phyloP scores from a whole-genome alignment of 2,113 vertebrate species.

The Eolophus roseicapilla region DNA sequence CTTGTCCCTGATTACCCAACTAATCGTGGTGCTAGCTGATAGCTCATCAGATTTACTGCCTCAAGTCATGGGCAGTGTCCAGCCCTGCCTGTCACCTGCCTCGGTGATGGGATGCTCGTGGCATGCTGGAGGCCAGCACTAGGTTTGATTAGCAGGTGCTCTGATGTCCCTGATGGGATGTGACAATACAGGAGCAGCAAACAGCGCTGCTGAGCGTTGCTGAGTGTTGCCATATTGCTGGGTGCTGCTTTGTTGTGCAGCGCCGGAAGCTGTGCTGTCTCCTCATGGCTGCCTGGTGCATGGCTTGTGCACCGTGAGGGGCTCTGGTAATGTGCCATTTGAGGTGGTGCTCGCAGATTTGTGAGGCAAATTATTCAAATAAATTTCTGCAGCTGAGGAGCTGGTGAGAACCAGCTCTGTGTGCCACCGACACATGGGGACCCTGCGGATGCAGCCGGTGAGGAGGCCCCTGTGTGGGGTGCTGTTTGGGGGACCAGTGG shows the following conservation, averaged over 20 bases:
- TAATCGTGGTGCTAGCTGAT: background rate
- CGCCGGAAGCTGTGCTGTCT: fast-evolving
- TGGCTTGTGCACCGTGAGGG: fast-evolving
- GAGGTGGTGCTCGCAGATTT: background rate
- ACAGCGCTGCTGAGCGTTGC: fast-evolving
- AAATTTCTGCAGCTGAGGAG: background rate
- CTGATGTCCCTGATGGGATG: fast-evolving
- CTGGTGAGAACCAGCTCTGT: background rate
- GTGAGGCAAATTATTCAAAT: constrained; percentile 2
- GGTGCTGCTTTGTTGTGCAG: fast-evolving
- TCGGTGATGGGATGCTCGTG: fast-evolving
- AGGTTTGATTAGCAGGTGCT: background rate
- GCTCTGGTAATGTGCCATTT: fast-evolving
- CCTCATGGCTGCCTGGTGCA: fast-evolving
- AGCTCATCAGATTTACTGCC: background rate
- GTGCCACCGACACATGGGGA: fast-evolving
- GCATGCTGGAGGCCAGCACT: background rate
- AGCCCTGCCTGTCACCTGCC: background rate
- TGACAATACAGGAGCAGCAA: fast-evolving
- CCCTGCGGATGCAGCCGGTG: fast-evolving
- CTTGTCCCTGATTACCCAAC: background rate
- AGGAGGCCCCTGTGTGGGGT: fast-evolving
- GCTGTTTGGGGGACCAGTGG: background rate
- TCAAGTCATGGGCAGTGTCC: fast-evolving
- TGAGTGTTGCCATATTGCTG: fast-evolving